Evolutionary conservation across 2,113 vertebrate genomes (phyloP), one percentile per base, ranked within the genome.

Genomic region (Hyperoodon ampullatus): DNA sequence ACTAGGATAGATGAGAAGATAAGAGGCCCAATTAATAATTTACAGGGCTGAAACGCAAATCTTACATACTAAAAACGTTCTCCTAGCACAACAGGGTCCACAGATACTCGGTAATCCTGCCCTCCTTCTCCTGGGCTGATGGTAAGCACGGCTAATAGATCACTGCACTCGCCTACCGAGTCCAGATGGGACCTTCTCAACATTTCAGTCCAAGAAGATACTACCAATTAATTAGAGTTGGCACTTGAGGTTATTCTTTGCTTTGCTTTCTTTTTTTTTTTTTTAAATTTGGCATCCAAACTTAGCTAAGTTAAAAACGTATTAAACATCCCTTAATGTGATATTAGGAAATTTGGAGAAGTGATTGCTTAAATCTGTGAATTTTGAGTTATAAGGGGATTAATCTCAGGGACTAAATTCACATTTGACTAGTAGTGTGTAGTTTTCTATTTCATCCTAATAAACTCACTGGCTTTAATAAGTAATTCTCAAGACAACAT

Each of bases 401-500:
- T 42, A 53, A 90, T 24, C 19, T 23, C 66, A 77, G 61, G 35
- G 8, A 71, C 63, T 84, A 58, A 77, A 53, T 96, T 92, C 70
- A 90, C 82, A 95, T 33, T 77, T 78, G 88, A 83, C 88, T 95
- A 90, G 84, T 65, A 71, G 13, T 28, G 1, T 77, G 28, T 35
- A 85, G 65, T 85, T 95, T 95, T 86, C 94, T 92, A 63, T 65
- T 94, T 90, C 77, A 83, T 68, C 19, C 86, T 95, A 95, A 95
- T 96, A 86, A 97, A 97, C 92, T 96, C 61, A 50, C 35, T 88
- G 92, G 19, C 66, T 96, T 95, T 96, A 91, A 85, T 82, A 97
- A 97, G 60, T 50, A 85, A 90, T 96, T 93, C 47, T 92, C 55
- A 97, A 97, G 93, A 97, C 88, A 97, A 50, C 77, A 88, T 96